These are phyloP conservation scores for Sebastes oblongus DNA, from an alignment of 2,797 vertebrate species.

Conservation along the genomic window DNA sequence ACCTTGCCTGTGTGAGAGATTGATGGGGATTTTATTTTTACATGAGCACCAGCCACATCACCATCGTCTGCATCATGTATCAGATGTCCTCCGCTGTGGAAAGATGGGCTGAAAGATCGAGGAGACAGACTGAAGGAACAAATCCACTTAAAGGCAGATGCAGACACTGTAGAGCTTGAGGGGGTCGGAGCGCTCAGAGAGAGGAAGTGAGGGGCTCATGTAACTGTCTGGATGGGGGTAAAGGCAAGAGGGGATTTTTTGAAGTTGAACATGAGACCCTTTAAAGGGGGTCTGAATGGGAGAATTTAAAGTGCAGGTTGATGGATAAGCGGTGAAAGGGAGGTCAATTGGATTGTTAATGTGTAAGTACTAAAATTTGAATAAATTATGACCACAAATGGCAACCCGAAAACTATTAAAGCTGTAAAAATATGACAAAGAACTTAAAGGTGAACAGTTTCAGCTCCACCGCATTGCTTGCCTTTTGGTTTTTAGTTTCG, in stretches of 20 bases:
- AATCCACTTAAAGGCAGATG: conserved; percentile 53
- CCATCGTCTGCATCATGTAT: conserved; percentile 64
- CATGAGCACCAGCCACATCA: conserved; percentile 66
- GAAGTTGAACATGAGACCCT: conserved; percentile 33
- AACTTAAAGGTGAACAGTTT: background rate
- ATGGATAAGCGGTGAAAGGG: conserved; percentile 6
- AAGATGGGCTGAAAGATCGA: conserved; percentile 47
- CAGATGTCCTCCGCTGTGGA: conserved; percentile 48
- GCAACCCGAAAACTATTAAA: background rate
- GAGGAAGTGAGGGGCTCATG: conserved; percentile 31
- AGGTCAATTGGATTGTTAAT: background rate
- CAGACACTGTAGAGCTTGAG: conserved; percentile 49
- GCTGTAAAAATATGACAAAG: background rate
- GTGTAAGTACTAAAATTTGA: background rate
- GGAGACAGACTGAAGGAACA: conserved; percentile 30
- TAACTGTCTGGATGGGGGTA: conserved; percentile 3
- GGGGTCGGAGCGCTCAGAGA: conserved; percentile 11
- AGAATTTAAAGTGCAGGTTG: conserved; percentile 1
- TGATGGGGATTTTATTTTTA: conserved; percentile 74
- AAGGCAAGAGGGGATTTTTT: conserved; percentile 3
- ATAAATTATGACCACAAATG: background rate
- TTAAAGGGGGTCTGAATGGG: conserved; percentile 2
- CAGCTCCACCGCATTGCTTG: background rate
- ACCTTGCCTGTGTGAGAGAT: conserved; percentile 50
- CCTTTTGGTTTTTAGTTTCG: background rate